A percentile compares a stretch with the other conserved stretches of the same genome.
phyloP scores from a whole-genome alignment of 2,797 vertebrate genomes.

The Manis pentadactyla region DNA sequence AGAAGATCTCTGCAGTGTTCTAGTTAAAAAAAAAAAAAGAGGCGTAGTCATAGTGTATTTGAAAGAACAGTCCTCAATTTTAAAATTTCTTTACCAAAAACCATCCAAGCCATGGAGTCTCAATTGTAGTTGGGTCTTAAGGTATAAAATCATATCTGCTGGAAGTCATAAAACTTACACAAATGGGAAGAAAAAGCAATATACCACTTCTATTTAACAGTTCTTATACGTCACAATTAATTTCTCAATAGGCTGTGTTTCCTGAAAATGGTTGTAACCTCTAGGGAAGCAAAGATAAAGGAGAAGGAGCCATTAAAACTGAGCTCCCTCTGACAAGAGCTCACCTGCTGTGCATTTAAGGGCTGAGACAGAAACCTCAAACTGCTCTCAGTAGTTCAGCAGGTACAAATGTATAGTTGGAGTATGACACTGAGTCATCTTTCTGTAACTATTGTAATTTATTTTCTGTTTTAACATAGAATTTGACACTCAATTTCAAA shows the following conservation, averaged over 20 bases:
- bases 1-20: background rate
- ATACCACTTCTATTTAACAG: background rate
- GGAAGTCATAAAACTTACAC: background rate
- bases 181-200: background rate
- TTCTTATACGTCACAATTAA: background rate
- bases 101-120: background rate
- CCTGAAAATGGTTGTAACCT: background rate
- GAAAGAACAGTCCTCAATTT: background rate
- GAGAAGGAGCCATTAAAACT: background rate
- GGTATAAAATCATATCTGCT: background rate
- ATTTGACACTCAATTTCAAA: background rate
- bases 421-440: background rate
- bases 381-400: background rate
- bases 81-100: background rate
- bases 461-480: conserved; percentile 47
- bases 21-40: background rate
- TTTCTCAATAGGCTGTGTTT: background rate
- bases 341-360: background rate
- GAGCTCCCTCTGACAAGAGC: background rate
- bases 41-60: background rate
- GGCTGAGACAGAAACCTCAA: background rate
- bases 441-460: background rate
- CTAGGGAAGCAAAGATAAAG: background rate
- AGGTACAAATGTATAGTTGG: background rate
- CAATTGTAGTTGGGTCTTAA: conserved; percentile 11